Conservation (phyloP, 2,888 invertebrate species). For the Bruchidius siliquastri region DNA sequence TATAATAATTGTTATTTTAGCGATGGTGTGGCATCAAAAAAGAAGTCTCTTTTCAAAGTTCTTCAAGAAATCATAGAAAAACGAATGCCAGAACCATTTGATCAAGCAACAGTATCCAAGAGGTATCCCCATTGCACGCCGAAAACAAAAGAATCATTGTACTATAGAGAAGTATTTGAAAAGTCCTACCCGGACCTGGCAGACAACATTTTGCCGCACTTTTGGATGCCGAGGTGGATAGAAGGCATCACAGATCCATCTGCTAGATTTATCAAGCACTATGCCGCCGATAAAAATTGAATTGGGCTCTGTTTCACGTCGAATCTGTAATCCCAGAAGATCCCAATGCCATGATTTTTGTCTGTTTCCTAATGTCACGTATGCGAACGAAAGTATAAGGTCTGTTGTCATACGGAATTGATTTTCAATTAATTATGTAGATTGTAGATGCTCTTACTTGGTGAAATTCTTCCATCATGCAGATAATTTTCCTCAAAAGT, state of each 20-base stretch:
- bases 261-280: conserved; percentile 70
- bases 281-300: conserved; percentile 31
- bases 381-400: too few relatives aligned
- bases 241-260: conserved; percentile 68
- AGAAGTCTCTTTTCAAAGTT: conserved; percentile 66
- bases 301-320: too few relatives aligned
- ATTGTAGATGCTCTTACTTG: too few relatives aligned
- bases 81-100: conserved; percentile 57
- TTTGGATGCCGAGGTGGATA: conserved; percentile 77
- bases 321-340: too few relatives aligned
- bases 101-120: conserved; percentile 47
- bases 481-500: too few relatives aligned
- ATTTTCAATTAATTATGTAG: too few relatives aligned
- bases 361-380: too few relatives aligned
- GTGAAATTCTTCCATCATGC: too few relatives aligned
- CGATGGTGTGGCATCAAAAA: conserved; percentile 70
- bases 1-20: conserved; percentile 43
- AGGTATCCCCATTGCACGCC: conserved; percentile 69
- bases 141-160: conserved; percentile 70
- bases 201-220: conserved; percentile 63
- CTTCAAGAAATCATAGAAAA: conserved; percentile 66
- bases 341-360: too few relatives aligned
- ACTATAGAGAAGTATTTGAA: conserved; percentile 69
- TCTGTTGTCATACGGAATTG: too few relatives aligned
- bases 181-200: conserved; percentile 57